Conservation (phyloP, 2,113 vertebrate species). For the Sebastes fasciatus region DNA sequence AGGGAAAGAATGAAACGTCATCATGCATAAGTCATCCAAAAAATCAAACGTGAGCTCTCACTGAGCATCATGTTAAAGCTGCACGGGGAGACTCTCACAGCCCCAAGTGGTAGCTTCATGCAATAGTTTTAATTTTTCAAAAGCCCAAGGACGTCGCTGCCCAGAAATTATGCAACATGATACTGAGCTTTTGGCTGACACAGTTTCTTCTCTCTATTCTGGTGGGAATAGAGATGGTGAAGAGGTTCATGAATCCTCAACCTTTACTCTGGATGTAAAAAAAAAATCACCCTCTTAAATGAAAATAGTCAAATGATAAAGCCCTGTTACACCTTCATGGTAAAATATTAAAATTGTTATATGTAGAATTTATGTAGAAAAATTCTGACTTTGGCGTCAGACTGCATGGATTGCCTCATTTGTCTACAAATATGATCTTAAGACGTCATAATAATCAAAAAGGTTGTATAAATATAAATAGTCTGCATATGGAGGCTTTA, state of each 20-base stretch:
- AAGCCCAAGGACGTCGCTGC: not conserved
- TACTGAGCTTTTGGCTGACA: constrained; percentile 1
- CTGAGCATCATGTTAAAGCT: not conserved
- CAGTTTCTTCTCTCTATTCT: not conserved
- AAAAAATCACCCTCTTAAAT: not conserved
- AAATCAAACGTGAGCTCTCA: constrained; percentile 4
- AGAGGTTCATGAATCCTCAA: not conserved
- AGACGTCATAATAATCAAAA: too few species aligned
- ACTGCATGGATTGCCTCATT: too few species aligned
- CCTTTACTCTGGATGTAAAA: not conserved
- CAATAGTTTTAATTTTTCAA: constrained; percentile 15
- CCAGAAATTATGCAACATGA: constrained; percentile 26
- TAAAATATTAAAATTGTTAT: not conserved
- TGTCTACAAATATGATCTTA: too few species aligned
- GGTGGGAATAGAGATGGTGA: not conserved
- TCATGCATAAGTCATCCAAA: not conserved
- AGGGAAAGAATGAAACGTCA: not conserved
- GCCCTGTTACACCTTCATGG: not conserved
- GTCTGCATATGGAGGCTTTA: too few species aligned
- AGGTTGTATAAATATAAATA: too few species aligned
- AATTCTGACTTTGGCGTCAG: not conserved
- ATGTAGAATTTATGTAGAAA: not conserved
- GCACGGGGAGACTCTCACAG: not conserved
- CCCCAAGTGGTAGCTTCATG: constrained; percentile 12
- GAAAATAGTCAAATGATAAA: not conserved